Percentiles rank a stretch among this genome's conserved stretches.
phyloP scores from a whole-genome alignment of 30 jellyfish, hydroid and myxozoan species.

The Rhopilema esculentum region DNA sequence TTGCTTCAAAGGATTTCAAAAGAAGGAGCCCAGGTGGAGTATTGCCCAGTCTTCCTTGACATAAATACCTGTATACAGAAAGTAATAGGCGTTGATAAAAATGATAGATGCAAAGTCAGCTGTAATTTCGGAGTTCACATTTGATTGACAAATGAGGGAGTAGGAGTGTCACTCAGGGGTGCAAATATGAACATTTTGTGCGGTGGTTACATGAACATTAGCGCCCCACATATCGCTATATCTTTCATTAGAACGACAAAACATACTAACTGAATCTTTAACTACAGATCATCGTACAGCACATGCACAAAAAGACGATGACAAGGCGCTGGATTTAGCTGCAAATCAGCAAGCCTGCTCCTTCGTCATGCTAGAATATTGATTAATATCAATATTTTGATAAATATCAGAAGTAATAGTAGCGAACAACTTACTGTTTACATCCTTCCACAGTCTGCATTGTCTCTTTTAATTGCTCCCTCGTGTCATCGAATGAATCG shows the following conservation, averaged over 20 bases:
- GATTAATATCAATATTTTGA: background rate
- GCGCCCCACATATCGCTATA: too few relatives aligned
- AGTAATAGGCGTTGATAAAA: background rate
- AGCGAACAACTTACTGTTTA: conserved; percentile 24
- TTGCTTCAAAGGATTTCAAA: conserved; percentile 66
- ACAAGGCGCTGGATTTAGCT: too few relatives aligned
- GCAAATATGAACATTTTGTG: too few relatives aligned
- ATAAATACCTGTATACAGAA: conserved; percentile 23
- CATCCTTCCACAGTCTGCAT: conserved; percentile 77
- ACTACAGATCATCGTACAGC: too few relatives aligned
- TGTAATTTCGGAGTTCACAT: background rate
- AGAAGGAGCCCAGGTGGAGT: conserved; percentile 63
- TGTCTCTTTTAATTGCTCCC: conserved; percentile 61
- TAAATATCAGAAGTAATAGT: background rate
- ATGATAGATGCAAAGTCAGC: background rate
- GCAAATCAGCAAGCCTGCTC: too few relatives aligned
- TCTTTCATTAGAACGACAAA: too few relatives aligned
- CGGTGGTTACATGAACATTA: too few relatives aligned
- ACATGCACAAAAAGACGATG: too few relatives aligned
- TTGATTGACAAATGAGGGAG: too few relatives aligned
- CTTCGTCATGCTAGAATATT: too few relatives aligned
- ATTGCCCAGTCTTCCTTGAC: conserved; percentile 63
- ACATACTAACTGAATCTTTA: too few relatives aligned
- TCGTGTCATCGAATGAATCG: conserved; percentile 69
- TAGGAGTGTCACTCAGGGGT: too few relatives aligned